Evolutionary conservation across 2,113 vertebrate genomes (phyloP).

Genomic region (Myodes glareolus): DNA sequence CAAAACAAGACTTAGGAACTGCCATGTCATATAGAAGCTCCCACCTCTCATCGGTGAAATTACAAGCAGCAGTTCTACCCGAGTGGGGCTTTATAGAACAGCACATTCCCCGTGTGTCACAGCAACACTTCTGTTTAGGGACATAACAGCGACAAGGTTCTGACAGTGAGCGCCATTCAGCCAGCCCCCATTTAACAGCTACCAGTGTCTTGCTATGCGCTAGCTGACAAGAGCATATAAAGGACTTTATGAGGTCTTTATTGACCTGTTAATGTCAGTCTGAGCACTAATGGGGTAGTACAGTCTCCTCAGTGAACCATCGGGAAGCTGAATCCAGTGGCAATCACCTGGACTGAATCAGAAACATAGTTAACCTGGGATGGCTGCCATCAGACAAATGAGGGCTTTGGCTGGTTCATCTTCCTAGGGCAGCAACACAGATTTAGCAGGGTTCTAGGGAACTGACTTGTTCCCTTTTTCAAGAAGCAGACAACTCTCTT

Average conservation of each 20-base stretch:
- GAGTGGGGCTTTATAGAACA: slow-evolving; percentile 13
- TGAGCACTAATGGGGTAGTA: slow-evolving; percentile 74
- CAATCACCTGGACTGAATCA: slow-evolving; percentile 80
- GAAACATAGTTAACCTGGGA: slow-evolving; percentile 79
- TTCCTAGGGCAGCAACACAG: slow-evolving; percentile 69
- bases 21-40: background rate
- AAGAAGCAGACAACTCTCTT: slow-evolving; percentile 57
- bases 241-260: slow-evolving; percentile 80
- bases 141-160: slow-evolving; percentile 1
- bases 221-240: background rate
- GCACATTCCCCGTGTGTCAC: background rate
- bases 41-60: slow-evolving; percentile 40
- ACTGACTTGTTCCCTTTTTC: slow-evolving; percentile 67
- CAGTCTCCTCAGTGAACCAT: slow-evolving; percentile 34
- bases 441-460: slow-evolving; percentile 52
- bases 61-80: background rate
- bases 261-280: slow-evolving; percentile 81
- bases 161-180: slow-evolving; percentile 2
- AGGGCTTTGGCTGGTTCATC: slow-evolving; percentile 75
- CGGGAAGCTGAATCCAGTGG: slow-evolving; percentile 61
- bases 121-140: slow-evolving; percentile 22
- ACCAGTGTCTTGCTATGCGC: background rate
- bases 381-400: slow-evolving; percentile 80
- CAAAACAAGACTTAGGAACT: slow-evolving; percentile 14
- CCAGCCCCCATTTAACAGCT: slow-evolving; percentile 46